Evolutionary conservation across 1,140 invertebrate species (phyloP).

Genomic region (Drosophila kanapiae): DNA sequence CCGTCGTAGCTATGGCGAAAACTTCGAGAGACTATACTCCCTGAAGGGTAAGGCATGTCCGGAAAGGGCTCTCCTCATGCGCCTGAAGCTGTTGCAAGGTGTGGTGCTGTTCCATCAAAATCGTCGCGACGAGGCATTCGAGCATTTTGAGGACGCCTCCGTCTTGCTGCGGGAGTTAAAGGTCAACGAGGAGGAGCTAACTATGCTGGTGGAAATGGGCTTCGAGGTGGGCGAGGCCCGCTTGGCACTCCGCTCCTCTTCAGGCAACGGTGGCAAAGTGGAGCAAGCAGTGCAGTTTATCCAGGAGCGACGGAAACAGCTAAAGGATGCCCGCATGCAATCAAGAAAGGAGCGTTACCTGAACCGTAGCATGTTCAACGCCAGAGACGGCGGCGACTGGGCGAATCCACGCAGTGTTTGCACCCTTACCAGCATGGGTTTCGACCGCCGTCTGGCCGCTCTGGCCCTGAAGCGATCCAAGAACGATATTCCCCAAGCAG

Average conservation of each 20-base stretch:
- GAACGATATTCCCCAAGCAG: slow-evolving; percentile 89
- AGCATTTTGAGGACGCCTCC: slow-evolving; percentile 87
- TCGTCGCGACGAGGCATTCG: slow-evolving; percentile 87
- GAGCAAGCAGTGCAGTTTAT: slow-evolving; percentile 89
- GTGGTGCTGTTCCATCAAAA: slow-evolving; percentile 92
- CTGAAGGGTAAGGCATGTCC: slow-evolving; percentile 89
- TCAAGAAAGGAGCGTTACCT: slow-evolving; percentile 86
- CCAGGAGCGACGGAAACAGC: slow-evolving; percentile 86
- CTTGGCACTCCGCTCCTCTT: slow-evolving; percentile 88
- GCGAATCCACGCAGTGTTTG: slow-evolving; percentile 85
- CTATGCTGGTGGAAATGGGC: slow-evolving; percentile 87
- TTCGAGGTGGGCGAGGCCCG: slow-evolving; percentile 88
- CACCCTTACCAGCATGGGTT: slow-evolving; percentile 89
- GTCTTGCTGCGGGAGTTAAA: slow-evolving; percentile 87
- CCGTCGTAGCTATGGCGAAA: slow-evolving; percentile 89
- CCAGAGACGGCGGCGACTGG: slow-evolving; percentile 57
- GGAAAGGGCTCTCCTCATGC: slow-evolving; percentile 90
- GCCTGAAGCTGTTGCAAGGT: slow-evolving; percentile 91
- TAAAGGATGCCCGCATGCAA: slow-evolving; percentile 86
- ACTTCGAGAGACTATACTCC: slow-evolving; percentile 89
- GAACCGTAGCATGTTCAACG: slow-evolving; percentile 65
- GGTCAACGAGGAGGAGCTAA: slow-evolving; percentile 87
- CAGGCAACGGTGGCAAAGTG: slow-evolving; percentile 86
- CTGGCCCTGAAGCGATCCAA: slow-evolving; percentile 88
- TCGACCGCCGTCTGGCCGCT: slow-evolving; percentile 86